Conservation (phyloP, 2,113 vertebrate genomes). For the Bufo gargarizans region DNA sequence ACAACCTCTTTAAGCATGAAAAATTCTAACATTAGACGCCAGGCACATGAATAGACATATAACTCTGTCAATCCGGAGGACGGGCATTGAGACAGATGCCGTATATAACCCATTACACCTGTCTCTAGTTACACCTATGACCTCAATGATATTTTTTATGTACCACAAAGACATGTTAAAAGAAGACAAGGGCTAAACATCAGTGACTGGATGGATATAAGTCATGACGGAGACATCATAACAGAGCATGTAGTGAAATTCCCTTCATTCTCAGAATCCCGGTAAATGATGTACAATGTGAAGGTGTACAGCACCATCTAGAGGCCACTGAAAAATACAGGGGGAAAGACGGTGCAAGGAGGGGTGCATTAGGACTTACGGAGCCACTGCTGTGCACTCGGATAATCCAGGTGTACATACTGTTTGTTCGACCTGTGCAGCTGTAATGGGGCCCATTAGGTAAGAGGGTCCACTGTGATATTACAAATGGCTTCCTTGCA, state of each 20-base stretch:
- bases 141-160: background rate
- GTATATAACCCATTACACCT: conserved; percentile 20
- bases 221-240: background rate
- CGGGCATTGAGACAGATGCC: background rate
- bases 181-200: conserved; percentile 23
- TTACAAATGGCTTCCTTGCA: no score
- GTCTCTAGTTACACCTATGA: conserved; percentile 26
- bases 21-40: background rate
- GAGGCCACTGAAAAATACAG: conserved; percentile 6
- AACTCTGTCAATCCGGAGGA: conserved; percentile 10
- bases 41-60: background rate
- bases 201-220: conserved; percentile 6
- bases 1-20: background rate
- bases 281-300: background rate
- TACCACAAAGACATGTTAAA: conserved; percentile 20
- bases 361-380: background rate
- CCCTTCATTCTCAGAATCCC: background rate
- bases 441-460: no score
- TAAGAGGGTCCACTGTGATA: no score
- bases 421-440: no score
- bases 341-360: background rate
- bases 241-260: background rate
- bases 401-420: no score
- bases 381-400: no score
- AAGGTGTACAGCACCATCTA: conserved; percentile 50